phyloP scores from a whole-genome alignment of 2,888 invertebrate genomes.

The Cyclophora punctaria region DNA sequence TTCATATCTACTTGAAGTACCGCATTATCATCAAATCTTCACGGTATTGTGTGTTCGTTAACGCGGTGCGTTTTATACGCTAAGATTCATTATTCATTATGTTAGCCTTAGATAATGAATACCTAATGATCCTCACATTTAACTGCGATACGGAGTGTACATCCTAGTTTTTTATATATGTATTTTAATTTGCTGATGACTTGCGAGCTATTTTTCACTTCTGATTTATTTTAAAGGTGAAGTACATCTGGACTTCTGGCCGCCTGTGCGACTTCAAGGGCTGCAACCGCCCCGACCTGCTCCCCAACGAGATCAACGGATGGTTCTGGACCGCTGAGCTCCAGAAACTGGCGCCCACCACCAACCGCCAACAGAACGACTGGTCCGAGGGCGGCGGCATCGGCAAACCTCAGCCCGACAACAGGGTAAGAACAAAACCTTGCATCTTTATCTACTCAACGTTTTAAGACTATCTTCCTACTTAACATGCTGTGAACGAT shows the following conservation, averaged over 20 bases:
- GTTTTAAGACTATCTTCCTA: too few species aligned
- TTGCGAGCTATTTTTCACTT: slow-evolving; percentile 4
- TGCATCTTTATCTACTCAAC: slow-evolving; percentile 1
- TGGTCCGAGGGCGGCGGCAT: slow-evolving; percentile 92
- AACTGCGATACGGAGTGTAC: slow-evolving; percentile 23
- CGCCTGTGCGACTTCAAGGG: slow-evolving; percentile 93
- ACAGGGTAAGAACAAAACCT: slow-evolving; percentile 68
- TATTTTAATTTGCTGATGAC: slow-evolving; percentile 8
- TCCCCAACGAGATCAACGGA: slow-evolving; percentile 86
- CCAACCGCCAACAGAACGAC: slow-evolving; percentile 87
- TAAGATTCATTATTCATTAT: background rate
- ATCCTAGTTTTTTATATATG: slow-evolving; percentile 29
- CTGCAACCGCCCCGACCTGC: slow-evolving; percentile 88
- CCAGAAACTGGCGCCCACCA: slow-evolving; percentile 89
- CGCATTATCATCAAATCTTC: slow-evolving; percentile 21
- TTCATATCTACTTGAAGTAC: slow-evolving; percentile 7
- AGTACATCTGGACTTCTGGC: slow-evolving; percentile 94
- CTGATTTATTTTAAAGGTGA: slow-evolving; percentile 70
- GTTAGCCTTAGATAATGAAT: too few species aligned
- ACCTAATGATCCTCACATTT: slow-evolving; percentile 26
- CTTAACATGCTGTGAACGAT: too few species aligned
- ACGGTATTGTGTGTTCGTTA: slow-evolving; percentile 28
- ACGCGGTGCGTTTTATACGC: slow-evolving; percentile 27
- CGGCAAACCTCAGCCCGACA: slow-evolving; percentile 90
- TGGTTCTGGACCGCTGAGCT: slow-evolving; percentile 95